Base-by-base conservation (phyloP, 1,140 invertebrate genomes). In the Philotrypesis tridentata region DNA sequence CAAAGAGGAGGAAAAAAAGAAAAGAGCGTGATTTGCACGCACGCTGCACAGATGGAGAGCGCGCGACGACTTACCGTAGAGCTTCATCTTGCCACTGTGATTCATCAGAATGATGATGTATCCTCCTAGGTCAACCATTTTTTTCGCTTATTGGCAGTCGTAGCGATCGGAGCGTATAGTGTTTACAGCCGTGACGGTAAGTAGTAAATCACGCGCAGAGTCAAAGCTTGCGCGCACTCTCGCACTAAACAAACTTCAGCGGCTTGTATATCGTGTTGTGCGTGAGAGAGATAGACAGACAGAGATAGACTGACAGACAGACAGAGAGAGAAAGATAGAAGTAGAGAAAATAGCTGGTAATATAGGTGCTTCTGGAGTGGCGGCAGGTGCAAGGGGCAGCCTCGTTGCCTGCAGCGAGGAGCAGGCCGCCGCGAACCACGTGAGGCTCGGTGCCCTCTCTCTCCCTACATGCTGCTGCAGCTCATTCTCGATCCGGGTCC, bases 61-160 rank as follows among this genome's bases (percentile, higher is more conserved):
- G n/a, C n/a, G n/a, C n/a, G n/a, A n/a, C n/a, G 60, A 88, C 96
- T 95, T 92, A 98, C 98, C 97, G 90, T 98, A 98, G 68, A 99
- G 93, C 93, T 98, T 98, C 89, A 98, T 97, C 93, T 97, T 97
- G 91, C 98, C 97, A 89, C 96, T 96, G 86, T 96, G 97, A 93
- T 98, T 96, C 82, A 97, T 97, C 88, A 99, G 93, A 89, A 98
- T 97, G 89, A 99, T 98, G 89, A 98, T 97, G 93, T 99, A 99
- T 87, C 97, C 97, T 86, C 97, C 96, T 89, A 99, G 94, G 93
- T 99, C 97, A 87, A 98, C 97, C 93, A 96, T 95, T 89, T 90
- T n/a, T 93, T 72, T 55, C 40, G 48, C 48, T 37, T n/a, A n/a
- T 48, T 31, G 29, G 17, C 71, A 73, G 71, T 43, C 25, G n/a